Percentiles rank a stretch among this genome's conserved stretches.
Conservation (phyloP, 2,113 vertebrate species). For the Ancistrus triradiatus region DNA sequence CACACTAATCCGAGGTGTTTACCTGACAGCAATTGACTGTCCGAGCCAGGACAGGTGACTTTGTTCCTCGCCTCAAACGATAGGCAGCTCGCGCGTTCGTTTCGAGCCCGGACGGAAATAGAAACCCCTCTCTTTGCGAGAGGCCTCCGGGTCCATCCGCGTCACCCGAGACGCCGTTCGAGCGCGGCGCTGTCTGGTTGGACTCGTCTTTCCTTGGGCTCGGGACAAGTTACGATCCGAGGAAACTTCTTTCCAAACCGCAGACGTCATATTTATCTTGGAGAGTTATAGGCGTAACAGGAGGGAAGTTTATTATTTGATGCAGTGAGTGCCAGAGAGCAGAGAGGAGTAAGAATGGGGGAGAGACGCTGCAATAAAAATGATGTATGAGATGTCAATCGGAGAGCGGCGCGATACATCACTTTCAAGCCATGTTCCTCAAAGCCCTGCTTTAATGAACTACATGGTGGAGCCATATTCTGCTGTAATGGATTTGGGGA, state of each 20-base stretch:
- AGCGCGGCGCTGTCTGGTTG: not conserved
- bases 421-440: conserved; percentile 52
- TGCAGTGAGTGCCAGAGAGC: conserved; percentile 48
- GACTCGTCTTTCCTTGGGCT: conserved; percentile 9
- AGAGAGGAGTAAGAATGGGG: conserved; percentile 51
- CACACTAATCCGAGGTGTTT: not conserved
- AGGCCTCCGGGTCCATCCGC: not conserved
- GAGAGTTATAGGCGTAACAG: conserved; percentile 54
- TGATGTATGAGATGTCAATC: conserved; percentile 65
- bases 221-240: conserved; percentile 2
- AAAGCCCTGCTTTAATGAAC: conserved; percentile 50
- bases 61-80: conserved; percentile 19
- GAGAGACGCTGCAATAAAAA: conserved; percentile 65
- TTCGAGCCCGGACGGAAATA: conserved; percentile 15
- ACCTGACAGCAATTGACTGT: conserved; percentile 27
- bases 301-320: conserved; percentile 62
- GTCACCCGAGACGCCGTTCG: not conserved
- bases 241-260: conserved; percentile 12
- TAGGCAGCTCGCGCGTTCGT: not conserved
- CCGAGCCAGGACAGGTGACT: not conserved
- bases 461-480: conserved; percentile 43
- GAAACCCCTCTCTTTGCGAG: conserved; percentile 7
- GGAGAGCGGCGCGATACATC: conserved; percentile 62
- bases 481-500: conserved; percentile 45
- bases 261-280: conserved; percentile 51